Base-by-base conservation (phyloP, 2,113 vertebrate species). In the Willisornis vidua region DNA sequence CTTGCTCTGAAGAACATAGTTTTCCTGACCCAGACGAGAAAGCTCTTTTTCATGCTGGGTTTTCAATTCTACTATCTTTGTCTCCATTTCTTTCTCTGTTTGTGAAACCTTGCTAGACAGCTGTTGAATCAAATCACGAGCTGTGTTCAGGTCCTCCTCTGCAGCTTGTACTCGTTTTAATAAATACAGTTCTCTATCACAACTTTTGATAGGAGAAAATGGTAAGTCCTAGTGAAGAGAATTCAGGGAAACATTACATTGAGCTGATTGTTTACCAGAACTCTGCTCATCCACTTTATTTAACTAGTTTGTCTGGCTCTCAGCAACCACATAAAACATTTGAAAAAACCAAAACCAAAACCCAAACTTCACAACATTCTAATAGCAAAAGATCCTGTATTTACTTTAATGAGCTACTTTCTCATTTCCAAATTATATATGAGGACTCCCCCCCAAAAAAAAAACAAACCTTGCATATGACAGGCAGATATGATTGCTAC, bases 1-100 rank as follows among this genome's bases (percentile, higher is more conserved):
- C 98, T 99, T 99, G 95, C 98, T 98, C 85, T 99, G 98, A 91
- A 99, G 98, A 29, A 99, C 79, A 65, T 97, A 99, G 87, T 99
- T 99, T 75, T 99, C 98, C 94, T 99, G 98, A 90, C 98, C 98
- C 55, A 99, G 91, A 10, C 22, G 93, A 78, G 95, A 96, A 77
- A 99, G 95, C 82, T 99, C 98, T 75, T 97, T 98, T 51, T 97
- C 97, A 76, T 97, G 97, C 31, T 98, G 94, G 65, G 85, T 91
- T 97, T 98, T 98, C 74, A 98, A 31, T 77, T 98, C 97, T 59
- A 94, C 76, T 29, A 97, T 75, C 57, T 97, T 97, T 65, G 87
- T 76, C 75, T 97, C 94, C 24, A 97, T 93, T 49, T 98, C 98
- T 48, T 94, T 97, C 63, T 99, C 98, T 78, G 96, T 98, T 65